A percentile compares a stretch with the other conserved stretches of the same genome.
Evolutionary conservation across 2,113 vertebrate genomes (phyloP).

Genomic region (Odontophorus gujanensis): DNA sequence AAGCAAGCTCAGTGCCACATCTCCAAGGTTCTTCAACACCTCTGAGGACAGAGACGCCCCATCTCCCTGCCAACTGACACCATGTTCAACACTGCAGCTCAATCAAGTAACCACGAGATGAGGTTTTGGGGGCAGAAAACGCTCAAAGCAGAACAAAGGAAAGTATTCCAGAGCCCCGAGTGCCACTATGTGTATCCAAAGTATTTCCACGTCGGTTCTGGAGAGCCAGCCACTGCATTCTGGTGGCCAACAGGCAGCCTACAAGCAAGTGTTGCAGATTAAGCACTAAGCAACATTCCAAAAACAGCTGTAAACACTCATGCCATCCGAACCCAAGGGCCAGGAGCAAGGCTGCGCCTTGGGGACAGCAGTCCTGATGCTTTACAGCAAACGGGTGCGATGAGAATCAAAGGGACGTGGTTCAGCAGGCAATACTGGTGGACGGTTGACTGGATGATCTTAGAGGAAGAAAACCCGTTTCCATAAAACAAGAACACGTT

Average conservation of each 20-base stretch:
- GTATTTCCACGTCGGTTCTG: neutral
- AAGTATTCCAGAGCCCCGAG: neutral
- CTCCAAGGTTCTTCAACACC: no score
- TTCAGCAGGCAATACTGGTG: no score
- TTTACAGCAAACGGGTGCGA: accelerated
- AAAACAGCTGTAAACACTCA: neutral
- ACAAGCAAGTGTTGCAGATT: neutral
- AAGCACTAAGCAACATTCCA: neutral
- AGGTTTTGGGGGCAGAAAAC: neutral
- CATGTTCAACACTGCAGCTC: neutral
- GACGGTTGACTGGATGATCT: no score
- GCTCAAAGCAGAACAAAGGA: neutral
- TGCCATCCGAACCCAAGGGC: neutral
- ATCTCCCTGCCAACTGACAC: neutral
- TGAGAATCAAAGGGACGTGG: accelerated
- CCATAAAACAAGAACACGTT: neutral
- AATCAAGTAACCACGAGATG: neutral
- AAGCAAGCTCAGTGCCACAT: neutral
- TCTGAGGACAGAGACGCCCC: no score
- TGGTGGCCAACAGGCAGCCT: neutral
- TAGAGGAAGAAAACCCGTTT: neutral
- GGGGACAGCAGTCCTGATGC: neutral
- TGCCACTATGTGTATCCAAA: accelerated
- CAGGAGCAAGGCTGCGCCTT: neutral
- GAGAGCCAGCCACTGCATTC: neutral